phyloP scores from a whole-genome alignment of 1,140 invertebrate genomes.

The Patella vulgata region DNA sequence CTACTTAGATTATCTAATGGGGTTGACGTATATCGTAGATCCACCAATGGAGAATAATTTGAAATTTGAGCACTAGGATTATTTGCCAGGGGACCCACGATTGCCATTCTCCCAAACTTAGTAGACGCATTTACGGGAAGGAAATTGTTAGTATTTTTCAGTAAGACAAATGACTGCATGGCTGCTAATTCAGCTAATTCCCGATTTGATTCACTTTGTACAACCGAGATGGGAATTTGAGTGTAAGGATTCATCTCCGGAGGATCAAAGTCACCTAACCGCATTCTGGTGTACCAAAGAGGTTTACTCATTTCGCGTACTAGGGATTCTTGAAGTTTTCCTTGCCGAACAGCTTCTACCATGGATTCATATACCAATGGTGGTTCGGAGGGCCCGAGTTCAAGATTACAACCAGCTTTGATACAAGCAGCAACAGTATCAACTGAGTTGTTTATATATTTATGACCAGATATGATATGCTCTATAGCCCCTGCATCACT shows the following conservation, averaged over 20 bases:
- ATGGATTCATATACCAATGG: neutral
- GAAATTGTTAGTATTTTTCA: conserved; percentile 43
- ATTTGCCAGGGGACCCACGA: conserved; percentile 55
- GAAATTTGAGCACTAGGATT: conserved; percentile 48
- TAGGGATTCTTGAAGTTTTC: neutral
- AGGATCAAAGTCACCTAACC: conserved; percentile 52
- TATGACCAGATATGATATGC: conserved; percentile 40
- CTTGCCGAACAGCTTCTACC: conserved; percentile 5
- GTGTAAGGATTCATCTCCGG: conserved; percentile 44
- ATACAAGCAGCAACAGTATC: conserved; percentile 45
- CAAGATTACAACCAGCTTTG: conserved; percentile 54
- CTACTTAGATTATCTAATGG: conserved; percentile 26
- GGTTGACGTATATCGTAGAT: conserved; percentile 36
- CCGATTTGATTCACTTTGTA: conserved; percentile 40
- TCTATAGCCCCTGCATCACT: conserved; percentile 56
- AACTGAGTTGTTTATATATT: conserved; percentile 37
- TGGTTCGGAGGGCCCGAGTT: conserved; percentile 5
- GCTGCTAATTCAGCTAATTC: conserved; percentile 31
- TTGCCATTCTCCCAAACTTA: neutral
- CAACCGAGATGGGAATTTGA: conserved; percentile 19
- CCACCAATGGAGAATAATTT: conserved; percentile 39
- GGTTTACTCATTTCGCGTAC: conserved; percentile 27
- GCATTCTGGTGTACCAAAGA: conserved; percentile 49
- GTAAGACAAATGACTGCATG: conserved; percentile 41
- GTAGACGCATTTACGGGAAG: conserved; percentile 2